These are phyloP conservation scores for Lypha dubia DNA, from an alignment of 2,888 invertebrate species.

Conservation along the genomic window DNA sequence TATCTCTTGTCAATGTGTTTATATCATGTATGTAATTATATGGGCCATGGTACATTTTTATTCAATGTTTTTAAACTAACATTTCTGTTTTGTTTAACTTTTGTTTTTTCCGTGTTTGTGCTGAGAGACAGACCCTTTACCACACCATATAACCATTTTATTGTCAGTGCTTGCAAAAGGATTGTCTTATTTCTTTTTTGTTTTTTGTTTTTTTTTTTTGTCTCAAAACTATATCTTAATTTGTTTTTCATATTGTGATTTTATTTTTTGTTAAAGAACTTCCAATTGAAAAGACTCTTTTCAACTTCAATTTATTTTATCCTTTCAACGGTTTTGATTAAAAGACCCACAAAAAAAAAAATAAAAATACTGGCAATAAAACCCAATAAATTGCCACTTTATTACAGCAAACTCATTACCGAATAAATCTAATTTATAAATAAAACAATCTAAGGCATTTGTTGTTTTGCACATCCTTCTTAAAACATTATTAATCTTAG, in stretches of 20 bases:
- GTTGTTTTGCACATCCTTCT: not conserved
- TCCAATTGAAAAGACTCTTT: not conserved
- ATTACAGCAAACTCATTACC: constrained; percentile 3
- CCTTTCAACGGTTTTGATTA: not conserved
- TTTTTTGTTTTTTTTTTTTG: not conserved
- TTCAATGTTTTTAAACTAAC: too few relatives aligned
- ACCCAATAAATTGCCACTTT: constrained; percentile 28
- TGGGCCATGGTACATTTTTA: too few relatives aligned
- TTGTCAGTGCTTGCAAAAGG: not conserved
- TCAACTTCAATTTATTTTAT: not conserved
- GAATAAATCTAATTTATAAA: not conserved
- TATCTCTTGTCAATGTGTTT: too few relatives aligned
- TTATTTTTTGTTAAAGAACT: too few relatives aligned
- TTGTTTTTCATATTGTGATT: too few relatives aligned
- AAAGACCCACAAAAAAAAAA: not conserved
- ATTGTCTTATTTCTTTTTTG: too few relatives aligned
- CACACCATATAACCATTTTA: not conserved
- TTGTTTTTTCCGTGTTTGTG: not conserved
- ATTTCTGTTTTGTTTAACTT: too few relatives aligned
- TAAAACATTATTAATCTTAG: not conserved
- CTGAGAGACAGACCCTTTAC: not conserved
- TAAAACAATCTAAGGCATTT: constrained; percentile 1
- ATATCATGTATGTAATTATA: too few relatives aligned
- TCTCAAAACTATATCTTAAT: too few relatives aligned
- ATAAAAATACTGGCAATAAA: constrained; percentile 16